Evolutionary conservation across 2,797 vertebrate genomes (phyloP), one percentile per base, ranked within the genome.

Genomic region (Erpetoichthys calabaricus): DNA sequence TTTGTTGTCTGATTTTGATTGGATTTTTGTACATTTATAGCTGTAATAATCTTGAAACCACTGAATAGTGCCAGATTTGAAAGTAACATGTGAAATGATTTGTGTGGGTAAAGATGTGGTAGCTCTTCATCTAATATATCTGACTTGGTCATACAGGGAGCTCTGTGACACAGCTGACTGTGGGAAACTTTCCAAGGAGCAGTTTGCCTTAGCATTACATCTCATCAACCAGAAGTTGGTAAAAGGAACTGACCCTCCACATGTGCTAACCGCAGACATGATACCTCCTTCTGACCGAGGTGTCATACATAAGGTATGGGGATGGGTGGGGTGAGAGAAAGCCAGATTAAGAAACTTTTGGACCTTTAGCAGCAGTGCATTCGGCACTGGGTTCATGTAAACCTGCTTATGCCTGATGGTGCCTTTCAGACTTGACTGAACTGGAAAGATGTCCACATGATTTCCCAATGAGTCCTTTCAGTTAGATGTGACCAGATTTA

Each of bases 141-240:
- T 25, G 25, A 25, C 25, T 25, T 25, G 25, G 52, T 68, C 71
- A 52, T 69, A 45, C 79, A 99, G 96, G 96, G 85, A 92, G 65
- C 86, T 99, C 6, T 99, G 93, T 82, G 96, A 98, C 74, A 93
- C 91, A 65, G 89, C 91, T 69, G 85, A 91, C 73, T 86, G 89
- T 0, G 94, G 94, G 56, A 98, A 97, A 71, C 88, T 99, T 72
- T 91, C 89, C 65, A 85, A 90, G 68, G 96, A 99, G 56, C 96
- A 98, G 71, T 99, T 99, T 82, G 91, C 92, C 10, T 78, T 99
- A 80, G 92, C 96, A 4, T 91, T 99, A 64, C 80, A 96, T 79
- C 84, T 99, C 67, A 97, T 99, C 75, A 97, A 91, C 78, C 90
- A 93, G 75, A 97, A 92, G 73, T 73, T 98, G 69, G 78, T 76